Percentiles rank a stretch among this genome's conserved stretches.
phyloP scores from a whole-genome alignment of 2,888 invertebrate species.

The Rambutsinella grinnellia region DNA sequence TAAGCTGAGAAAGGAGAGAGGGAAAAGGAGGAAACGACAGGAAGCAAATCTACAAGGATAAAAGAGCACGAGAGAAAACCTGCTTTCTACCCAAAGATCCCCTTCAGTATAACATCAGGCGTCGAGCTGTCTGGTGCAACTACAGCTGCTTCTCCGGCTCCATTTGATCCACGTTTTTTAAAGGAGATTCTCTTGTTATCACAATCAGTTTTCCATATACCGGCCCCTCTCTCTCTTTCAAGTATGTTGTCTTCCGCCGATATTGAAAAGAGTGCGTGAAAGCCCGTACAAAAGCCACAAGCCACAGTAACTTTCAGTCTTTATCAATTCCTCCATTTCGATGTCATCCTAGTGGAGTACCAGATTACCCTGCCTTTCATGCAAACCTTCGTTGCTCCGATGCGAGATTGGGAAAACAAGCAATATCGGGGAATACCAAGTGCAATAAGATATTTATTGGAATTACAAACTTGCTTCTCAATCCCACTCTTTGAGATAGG shows the following conservation, averaged over 20 bases:
- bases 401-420: neutral
- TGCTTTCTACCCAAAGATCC: conserved; percentile 22
- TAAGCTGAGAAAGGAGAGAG: conserved; percentile 28
- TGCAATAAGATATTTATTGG: conserved; percentile 39
- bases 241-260: neutral
- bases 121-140: conserved; percentile 56
- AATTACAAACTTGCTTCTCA: conserved; percentile 30
- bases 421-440: neutral
- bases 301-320: neutral
- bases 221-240: conserved; percentile 5
- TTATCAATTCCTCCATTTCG: neutral
- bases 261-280: neutral
- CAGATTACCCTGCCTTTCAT: conserved; percentile 50
- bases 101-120: conserved; percentile 49
- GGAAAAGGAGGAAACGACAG: conserved; percentile 14
- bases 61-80: conserved; percentile 54
- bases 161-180: no score
- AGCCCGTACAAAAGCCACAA: neutral
- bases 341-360: conserved; percentile 9
- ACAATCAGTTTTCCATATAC: conserved; percentile 14
- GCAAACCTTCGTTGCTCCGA: neutral
- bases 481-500: conserved; percentile 6
- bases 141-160: conserved; percentile 1
- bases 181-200: no score
- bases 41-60: conserved; percentile 49